These are phyloP conservation scores for Pterostichus niger DNA, from an alignment of 2,888 invertebrate genomes.

Conservation along the genomic window DNA sequence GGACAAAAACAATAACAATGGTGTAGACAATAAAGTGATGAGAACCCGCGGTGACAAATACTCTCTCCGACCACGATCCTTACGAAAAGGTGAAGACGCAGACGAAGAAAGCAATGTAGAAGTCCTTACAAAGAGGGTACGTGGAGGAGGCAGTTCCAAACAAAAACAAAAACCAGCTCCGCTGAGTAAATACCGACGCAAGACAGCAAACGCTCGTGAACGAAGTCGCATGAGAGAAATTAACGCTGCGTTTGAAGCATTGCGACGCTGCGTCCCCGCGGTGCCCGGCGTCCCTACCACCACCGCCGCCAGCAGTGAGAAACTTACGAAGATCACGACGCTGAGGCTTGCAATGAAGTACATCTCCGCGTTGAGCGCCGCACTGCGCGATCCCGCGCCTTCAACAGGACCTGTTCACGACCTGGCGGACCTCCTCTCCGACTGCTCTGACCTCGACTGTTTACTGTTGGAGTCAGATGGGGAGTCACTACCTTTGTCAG, in stretches of 20 bases:
- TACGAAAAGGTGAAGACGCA: conserved; percentile 68
- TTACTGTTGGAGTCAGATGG: conserved; percentile 72
- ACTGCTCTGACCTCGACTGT: conserved; percentile 73
- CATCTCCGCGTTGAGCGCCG: conserved; percentile 78
- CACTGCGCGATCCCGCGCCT: conserved; percentile 71
- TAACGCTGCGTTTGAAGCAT: conserved; percentile 83
- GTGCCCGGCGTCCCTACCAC: conserved; percentile 80
- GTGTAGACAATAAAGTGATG: conserved; percentile 73
- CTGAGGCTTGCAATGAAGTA: conserved; percentile 84
- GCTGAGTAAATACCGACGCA: conserved; percentile 84
- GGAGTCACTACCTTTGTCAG: conserved; percentile 74
- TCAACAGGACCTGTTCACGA: conserved; percentile 56
- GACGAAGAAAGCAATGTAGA: background rate
- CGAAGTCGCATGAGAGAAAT: conserved; percentile 84
- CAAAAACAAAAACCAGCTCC: conserved; percentile 78
- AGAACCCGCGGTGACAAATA: conserved; percentile 74
- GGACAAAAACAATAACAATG: conserved; percentile 75
- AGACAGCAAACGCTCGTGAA: conserved; percentile 85
- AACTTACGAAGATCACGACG: conserved; percentile 85
- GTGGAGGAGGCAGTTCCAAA: conserved; percentile 68
- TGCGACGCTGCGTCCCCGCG: conserved; percentile 79
- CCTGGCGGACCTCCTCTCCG: conserved; percentile 72
- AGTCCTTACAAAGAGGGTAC: background rate
- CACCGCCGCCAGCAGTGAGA: conserved; percentile 79
- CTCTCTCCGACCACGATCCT: conserved; percentile 75